Percentiles rank a stretch among this genome's conserved stretches.
These are phyloP conservation scores for Nasonia oneida DNA, from an alignment of 2,888 invertebrate species.

Conservation along the genomic window DNA sequence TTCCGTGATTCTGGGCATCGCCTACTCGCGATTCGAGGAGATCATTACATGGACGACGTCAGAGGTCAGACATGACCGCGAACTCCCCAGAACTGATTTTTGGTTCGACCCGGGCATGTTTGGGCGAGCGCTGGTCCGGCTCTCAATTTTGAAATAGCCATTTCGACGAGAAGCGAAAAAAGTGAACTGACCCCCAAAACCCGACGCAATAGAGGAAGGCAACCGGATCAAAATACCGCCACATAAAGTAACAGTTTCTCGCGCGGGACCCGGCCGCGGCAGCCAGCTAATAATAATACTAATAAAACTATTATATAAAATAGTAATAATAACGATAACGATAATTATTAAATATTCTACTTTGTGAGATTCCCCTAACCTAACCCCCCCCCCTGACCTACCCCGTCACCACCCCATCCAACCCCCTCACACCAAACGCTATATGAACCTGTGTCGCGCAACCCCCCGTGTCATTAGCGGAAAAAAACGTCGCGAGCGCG, in stretches of 20 bases:
- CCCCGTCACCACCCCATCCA: conserved; percentile 50
- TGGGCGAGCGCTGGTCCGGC: conserved; percentile 81
- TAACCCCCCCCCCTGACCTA: conserved; percentile 42
- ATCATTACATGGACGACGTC: neutral
- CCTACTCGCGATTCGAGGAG: neutral
- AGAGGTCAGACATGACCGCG: neutral
- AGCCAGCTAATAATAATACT: conserved; percentile 67
- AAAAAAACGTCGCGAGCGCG: conserved; percentile 25
- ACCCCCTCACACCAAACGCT: conserved; percentile 35
- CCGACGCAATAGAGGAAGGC: conserved; percentile 87
- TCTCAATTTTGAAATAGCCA: conserved; percentile 89
- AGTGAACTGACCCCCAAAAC: conserved; percentile 84
- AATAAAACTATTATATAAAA: conserved; percentile 57
- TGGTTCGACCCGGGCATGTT: conserved; percentile 75
- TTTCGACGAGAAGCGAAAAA: conserved; percentile 79
- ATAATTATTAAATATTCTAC: conserved; percentile 65
- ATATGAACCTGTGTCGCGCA: conserved; percentile 61
- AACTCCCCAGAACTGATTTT: conserved; percentile 56
- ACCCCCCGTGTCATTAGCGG: conserved; percentile 61
- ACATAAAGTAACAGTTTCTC: conserved; percentile 78
- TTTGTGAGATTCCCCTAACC: conserved; percentile 53
- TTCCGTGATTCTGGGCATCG: conserved; percentile 2
- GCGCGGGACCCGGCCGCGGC: conserved; percentile 78
- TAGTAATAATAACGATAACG: conserved; percentile 50
- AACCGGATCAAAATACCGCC: conserved; percentile 80